These are phyloP conservation scores for Pimephales promelas DNA, from an alignment of 2,113 vertebrate species.

Conservation along the genomic window DNA sequence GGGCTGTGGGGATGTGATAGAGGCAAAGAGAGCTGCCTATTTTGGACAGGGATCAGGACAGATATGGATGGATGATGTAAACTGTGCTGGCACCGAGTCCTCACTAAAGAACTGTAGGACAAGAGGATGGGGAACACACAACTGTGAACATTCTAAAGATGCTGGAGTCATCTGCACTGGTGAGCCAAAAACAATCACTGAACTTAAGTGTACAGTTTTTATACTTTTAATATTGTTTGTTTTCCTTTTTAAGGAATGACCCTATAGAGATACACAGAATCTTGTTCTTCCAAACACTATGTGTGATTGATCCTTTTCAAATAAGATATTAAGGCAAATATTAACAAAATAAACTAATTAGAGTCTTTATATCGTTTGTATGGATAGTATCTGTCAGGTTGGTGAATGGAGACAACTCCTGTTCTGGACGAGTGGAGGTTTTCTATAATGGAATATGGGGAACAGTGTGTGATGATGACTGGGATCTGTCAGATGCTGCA, in stretches of 20 bases:
- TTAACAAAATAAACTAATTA: no score
- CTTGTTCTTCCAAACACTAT: no score
- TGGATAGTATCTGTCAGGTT: background rate
- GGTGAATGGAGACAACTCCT: background rate
- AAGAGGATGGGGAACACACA: background rate
- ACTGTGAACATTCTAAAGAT: background rate
- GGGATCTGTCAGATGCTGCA: background rate
- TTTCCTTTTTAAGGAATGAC: no score
- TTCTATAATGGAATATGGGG: background rate
- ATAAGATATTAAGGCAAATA: no score
- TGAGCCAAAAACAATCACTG: no score
- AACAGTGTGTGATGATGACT: background rate
- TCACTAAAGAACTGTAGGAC: background rate
- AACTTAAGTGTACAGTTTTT: no score
- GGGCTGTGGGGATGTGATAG: background rate
- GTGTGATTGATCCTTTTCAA: no score
- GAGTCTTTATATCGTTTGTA: background rate
- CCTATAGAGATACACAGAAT: no score
- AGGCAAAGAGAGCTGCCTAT: background rate
- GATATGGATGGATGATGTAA: background rate
- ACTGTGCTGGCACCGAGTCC: background rate
- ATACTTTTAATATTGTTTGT: no score
- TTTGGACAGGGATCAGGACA: constrained; percentile 28
- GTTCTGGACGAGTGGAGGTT: background rate
- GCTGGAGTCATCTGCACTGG: constrained; percentile 26